These are phyloP conservation scores for Chionoecetes opilio DNA, from an alignment of 1,140 invertebrate genomes.

Conservation along the genomic window DNA sequence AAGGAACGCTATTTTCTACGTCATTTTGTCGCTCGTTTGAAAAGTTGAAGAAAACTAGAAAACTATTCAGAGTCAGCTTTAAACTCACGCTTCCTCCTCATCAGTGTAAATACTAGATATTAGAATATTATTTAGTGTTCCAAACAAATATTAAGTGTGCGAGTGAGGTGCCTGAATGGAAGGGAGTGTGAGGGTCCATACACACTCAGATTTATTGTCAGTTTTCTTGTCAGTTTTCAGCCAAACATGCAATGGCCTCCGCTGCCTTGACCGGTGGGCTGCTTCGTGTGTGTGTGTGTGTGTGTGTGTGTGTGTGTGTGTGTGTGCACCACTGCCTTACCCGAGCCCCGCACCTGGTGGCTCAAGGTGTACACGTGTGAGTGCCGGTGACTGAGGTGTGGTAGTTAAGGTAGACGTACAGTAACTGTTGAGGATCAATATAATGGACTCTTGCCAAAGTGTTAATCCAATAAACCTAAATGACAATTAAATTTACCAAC, in stretches of 20 bases:
- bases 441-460: too few relatives aligned
- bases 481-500: too few relatives aligned
- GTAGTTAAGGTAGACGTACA: neutral
- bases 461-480: too few relatives aligned
- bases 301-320: slow-evolving; percentile 21
- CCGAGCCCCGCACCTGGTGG: neutral
- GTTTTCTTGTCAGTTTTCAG: too few relatives aligned
- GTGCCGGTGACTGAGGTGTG: neutral
- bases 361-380: neutral
- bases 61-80: neutral
- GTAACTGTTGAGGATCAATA: neutral
- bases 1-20: neutral
- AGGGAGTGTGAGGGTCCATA: neutral
- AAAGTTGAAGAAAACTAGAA: too few relatives aligned
- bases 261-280: too few relatives aligned
- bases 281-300: neutral
- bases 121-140: neutral
- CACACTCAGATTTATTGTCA: too few relatives aligned
- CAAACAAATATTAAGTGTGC: neutral
- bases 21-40: too few relatives aligned
- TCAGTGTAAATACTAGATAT: neutral
- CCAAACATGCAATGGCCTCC: too few relatives aligned
- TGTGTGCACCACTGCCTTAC: neutral
- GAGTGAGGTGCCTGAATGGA: neutral
- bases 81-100: neutral